These are phyloP conservation scores for Solenopsis fugax DNA, from an alignment of 1,140 invertebrate species.

Conservation along the genomic window DNA sequence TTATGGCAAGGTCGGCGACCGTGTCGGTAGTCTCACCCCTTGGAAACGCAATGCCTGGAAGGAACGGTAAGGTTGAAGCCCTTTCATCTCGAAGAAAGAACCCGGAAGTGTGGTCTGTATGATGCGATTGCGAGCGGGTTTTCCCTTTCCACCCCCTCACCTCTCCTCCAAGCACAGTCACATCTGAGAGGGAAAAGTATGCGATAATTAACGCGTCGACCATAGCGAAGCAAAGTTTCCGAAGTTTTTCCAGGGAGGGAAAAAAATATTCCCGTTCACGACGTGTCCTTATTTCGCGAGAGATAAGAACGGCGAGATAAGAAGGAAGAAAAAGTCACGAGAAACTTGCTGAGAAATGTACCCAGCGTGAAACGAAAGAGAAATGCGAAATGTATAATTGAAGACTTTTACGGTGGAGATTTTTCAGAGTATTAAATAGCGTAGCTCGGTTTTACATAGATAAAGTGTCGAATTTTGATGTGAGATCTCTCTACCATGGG, in stretches of 20 bases:
- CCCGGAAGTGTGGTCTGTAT: conserved; percentile 39
- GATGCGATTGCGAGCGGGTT: neutral
- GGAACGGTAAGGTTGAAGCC: conserved; percentile 50
- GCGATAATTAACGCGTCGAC: conserved; percentile 41
- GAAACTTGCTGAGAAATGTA: neutral
- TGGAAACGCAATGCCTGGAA: conserved; percentile 55
- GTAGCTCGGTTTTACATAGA: neutral
- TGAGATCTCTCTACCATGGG: neutral
- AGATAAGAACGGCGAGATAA: neutral
- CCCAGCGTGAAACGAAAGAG: neutral
- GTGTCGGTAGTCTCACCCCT: conserved; percentile 51
- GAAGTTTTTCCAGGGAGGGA: neutral
- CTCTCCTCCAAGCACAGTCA: neutral
- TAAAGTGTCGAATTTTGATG: neutral
- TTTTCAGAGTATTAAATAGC: neutral
- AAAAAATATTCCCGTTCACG: neutral
- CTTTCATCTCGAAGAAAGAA: conserved; percentile 65
- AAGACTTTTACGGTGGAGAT: neutral
- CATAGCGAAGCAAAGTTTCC: conserved; percentile 16
- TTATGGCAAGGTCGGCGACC: conserved; percentile 52
- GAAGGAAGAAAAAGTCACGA: neutral
- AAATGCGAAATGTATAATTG: neutral
- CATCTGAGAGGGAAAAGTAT: conserved; percentile 6
- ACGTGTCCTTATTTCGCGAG: neutral
- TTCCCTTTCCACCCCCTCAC: no score